A percentile compares a stretch with the other conserved stretches of the same genome.
These are phyloP conservation scores for Xestia ashworthii DNA, from an alignment of 2,888 invertebrate genomes.

Conservation along the genomic window DNA sequence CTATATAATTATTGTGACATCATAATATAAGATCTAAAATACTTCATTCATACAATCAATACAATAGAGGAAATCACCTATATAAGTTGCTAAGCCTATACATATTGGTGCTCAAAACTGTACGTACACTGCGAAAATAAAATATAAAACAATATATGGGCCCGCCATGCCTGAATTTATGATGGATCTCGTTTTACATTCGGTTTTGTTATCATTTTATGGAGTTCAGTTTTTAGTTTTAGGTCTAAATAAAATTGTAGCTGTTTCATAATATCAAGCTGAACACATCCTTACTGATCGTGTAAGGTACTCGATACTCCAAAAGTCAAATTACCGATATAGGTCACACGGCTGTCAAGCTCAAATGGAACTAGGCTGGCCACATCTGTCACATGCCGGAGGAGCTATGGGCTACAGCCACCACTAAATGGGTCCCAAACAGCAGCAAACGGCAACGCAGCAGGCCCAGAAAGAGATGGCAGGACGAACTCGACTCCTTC, in stretches of 20 bases:
- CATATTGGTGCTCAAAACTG: not conserved
- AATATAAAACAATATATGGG: slow-evolving; percentile 11
- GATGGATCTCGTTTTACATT: slow-evolving; percentile 16
- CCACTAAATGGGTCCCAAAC: too few relatives aligned
- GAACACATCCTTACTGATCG: not conserved
- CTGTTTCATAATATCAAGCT: not conserved
- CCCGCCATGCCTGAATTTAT: slow-evolving; percentile 21
- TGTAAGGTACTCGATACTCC: too few relatives aligned
- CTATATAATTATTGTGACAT: not conserved
- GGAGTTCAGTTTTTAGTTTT: slow-evolving; percentile 11
- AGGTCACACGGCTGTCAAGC: too few relatives aligned
- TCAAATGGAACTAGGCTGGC: too few relatives aligned
- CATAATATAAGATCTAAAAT: not conserved
- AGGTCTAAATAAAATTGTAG: not conserved
- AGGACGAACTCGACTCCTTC: too few relatives aligned
- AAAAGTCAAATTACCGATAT: too few relatives aligned
- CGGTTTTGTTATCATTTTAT: slow-evolving; percentile 17
- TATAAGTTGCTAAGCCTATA: not conserved
- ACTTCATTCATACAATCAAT: not conserved
- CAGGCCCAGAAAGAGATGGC: too few relatives aligned
- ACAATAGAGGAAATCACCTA: not conserved
- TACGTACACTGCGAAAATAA: slow-evolving; percentile 15
- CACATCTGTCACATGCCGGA: too few relatives aligned
- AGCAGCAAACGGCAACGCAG: too few relatives aligned
- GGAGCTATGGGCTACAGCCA: too few relatives aligned